Conservation (phyloP, 2,113 vertebrate species). For the Megalops atlanticus region DNA sequence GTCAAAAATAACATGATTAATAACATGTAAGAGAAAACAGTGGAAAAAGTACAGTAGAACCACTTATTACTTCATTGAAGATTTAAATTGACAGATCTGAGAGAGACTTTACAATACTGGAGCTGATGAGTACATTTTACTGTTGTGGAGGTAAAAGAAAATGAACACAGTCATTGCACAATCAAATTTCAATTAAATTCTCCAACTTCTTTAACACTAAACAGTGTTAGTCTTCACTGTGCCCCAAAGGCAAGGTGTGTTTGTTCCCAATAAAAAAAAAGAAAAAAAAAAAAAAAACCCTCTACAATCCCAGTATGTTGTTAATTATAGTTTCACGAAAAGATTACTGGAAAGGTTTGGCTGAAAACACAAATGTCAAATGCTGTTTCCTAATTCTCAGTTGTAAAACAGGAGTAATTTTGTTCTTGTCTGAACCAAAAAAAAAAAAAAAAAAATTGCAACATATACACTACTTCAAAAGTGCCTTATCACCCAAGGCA, state of each 20-base stretch:
- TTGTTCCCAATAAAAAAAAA: slow-evolving; percentile 75
- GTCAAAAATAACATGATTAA: too few relatives aligned
- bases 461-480: slow-evolving; percentile 80
- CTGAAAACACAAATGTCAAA: slow-evolving; percentile 61
- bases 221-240: not conserved
- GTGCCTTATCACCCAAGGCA: slow-evolving; percentile 77
- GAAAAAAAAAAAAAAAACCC: slow-evolving; percentile 73
- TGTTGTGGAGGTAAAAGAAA: not conserved
- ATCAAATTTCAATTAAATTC: slow-evolving; percentile 17
- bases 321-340: slow-evolving; percentile 79
- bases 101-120: not conserved
- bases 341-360: slow-evolving; percentile 73
- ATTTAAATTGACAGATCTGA: too few relatives aligned
- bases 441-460: slow-evolving; percentile 77
- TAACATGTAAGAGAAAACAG: too few relatives aligned
- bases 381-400: slow-evolving; percentile 65
- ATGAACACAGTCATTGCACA: not conserved
- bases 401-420: slow-evolving; percentile 72
- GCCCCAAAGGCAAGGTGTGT: slow-evolving; percentile 60
- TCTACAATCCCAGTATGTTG: slow-evolving; percentile 68
- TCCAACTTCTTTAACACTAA: not conserved
- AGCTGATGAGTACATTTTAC: not conserved
- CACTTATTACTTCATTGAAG: not conserved
- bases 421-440: slow-evolving; percentile 73
- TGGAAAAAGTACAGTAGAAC: too few relatives aligned